Percentiles rank a stretch among this genome's conserved stretches.
Conservation (phyloP, 2,888 invertebrate species). For the Xanthostigma xanthostigma region DNA sequence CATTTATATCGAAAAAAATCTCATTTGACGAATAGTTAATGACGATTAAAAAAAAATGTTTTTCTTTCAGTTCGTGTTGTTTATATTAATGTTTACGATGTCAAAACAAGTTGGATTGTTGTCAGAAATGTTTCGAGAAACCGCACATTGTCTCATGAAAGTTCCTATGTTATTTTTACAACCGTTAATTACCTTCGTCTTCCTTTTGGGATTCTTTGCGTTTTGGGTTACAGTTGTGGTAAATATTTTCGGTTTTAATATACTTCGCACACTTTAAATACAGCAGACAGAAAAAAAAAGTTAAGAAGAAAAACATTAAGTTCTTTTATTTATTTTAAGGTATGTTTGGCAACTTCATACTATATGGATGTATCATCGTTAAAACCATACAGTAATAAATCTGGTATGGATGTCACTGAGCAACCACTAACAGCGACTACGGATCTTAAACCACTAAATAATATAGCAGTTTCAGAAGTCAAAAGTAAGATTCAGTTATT, state of each 20-base stretch:
- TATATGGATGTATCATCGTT: constrained; percentile 23
- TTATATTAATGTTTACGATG: constrained; percentile 60
- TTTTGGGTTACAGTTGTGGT: constrained; percentile 82
- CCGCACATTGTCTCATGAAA: constrained; percentile 71
- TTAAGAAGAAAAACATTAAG: too few species aligned
- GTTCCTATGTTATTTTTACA: constrained; percentile 77
- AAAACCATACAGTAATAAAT: constrained; percentile 11
- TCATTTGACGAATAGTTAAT: not conserved
- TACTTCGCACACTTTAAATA: too few species aligned
- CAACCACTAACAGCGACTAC: not conserved
- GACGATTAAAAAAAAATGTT: not conserved
- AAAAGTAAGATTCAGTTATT: constrained; percentile 17
- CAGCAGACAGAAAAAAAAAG: too few species aligned
- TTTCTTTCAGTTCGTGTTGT: constrained; percentile 46
- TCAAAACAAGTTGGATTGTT: constrained; percentile 70
- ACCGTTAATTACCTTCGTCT: constrained; percentile 67
- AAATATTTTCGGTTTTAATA: constrained; percentile 23
- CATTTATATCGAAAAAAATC: not conserved
- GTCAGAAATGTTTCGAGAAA: constrained; percentile 75
- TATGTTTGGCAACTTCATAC: constrained; percentile 72
- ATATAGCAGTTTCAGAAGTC: constrained; percentile 15
- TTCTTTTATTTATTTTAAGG: constrained; percentile 24
- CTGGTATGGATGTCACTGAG: not conserved
- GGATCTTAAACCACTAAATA: constrained; percentile 6
- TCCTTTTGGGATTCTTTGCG: constrained; percentile 60